phyloP scores from a whole-genome alignment of 1,140 invertebrate genomes.

The Drosophila tsacasi region DNA sequence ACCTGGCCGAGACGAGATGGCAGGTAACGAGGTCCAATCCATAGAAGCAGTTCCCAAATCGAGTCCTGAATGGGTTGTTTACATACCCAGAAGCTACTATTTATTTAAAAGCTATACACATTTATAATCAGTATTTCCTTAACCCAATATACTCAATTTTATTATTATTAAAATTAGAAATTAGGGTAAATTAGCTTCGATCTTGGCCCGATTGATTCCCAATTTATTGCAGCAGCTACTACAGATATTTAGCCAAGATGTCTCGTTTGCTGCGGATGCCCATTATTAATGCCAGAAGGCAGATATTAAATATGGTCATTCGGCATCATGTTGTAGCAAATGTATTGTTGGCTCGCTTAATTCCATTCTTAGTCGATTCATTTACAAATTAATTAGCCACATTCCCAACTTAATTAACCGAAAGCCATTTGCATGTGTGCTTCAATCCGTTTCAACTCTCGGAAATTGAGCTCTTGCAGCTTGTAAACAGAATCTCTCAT shows the following conservation, averaged over 20 bases:
- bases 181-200: not conserved
- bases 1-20: not conserved
- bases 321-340: too few relatives aligned
- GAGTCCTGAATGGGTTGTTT: not conserved
- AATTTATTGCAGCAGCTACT: not conserved
- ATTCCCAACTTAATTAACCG: slow-evolving; percentile 4
- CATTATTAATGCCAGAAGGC: slow-evolving; percentile 1
- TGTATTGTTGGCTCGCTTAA: not conserved
- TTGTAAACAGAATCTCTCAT: slow-evolving; percentile 19
- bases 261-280: slow-evolving; percentile 1
- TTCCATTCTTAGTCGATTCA: not conserved
- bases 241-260: not conserved
- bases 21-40: not conserved
- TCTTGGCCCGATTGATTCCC: not conserved
- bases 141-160: not conserved
- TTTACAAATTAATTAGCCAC: slow-evolving; percentile 17
- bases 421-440: not conserved
- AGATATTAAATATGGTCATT: slow-evolving; percentile 4
- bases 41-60: not conserved
- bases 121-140: not conserved
- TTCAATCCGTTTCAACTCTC: slow-evolving; percentile 3
- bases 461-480: slow-evolving; percentile 9
- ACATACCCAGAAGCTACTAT: not conserved
- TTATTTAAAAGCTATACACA: too few relatives aligned
- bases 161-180: too few relatives aligned